Conservation (phyloP, 2,797 vertebrate genomes). For the Sparidentex hasta region DNA sequence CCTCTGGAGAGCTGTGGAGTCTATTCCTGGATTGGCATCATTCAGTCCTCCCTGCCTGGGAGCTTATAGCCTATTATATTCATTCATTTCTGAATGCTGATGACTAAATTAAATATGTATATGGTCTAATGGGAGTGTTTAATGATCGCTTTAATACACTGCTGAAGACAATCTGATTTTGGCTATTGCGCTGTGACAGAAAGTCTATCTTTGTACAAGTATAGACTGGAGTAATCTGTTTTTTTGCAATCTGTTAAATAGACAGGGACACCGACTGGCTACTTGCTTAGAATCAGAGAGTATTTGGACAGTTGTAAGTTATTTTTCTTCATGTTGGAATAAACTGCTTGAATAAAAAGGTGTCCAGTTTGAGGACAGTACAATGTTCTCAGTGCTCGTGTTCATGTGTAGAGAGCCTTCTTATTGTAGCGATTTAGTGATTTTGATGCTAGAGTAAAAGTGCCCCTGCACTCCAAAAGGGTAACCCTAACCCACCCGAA, state of each 20-base stretch:
- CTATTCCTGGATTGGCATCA: background rate
- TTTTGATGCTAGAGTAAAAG: no score
- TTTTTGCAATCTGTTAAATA: background rate
- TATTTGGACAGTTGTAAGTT: background rate
- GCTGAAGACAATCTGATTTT: slow-evolving; percentile 8
- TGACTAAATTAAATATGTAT: slow-evolving; percentile 19
- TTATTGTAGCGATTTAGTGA: no score
- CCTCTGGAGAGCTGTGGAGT: background rate
- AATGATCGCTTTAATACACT: slow-evolving; percentile 20
- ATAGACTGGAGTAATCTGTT: background rate
- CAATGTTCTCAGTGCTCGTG: no score
- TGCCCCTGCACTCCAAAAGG: no score
- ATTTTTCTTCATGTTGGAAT: background rate
- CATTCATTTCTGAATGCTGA: background rate
- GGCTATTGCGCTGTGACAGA: slow-evolving; percentile 19
- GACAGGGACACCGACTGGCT: background rate
- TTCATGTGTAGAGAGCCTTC: no score
- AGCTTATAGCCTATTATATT: background rate
- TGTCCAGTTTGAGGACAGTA: background rate
- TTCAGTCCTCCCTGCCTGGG: background rate
- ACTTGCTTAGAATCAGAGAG: background rate
- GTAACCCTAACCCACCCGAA: no score
- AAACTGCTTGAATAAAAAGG: background rate
- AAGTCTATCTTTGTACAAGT: background rate
- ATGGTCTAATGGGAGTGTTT: slow-evolving; percentile 10